A percentile compares a stretch with the other conserved stretches of the same genome.
Conservation (phyloP, 2,797 vertebrate species). For the Intellagama lesueurii region DNA sequence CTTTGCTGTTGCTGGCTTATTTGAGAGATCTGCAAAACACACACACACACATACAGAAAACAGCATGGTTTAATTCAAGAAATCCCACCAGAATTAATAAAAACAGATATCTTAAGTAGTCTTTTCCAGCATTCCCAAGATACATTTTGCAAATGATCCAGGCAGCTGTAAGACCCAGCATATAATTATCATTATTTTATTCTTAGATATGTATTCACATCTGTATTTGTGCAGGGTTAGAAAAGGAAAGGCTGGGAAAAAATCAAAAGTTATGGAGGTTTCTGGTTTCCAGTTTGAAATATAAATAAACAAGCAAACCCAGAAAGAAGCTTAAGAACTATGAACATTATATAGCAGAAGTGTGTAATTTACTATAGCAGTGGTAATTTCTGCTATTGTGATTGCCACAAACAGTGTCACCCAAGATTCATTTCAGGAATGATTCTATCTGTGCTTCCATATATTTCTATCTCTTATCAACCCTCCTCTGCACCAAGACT, state of each 20-base stretch:
- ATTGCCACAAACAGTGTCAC: not conserved
- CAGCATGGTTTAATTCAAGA: conserved; percentile 44
- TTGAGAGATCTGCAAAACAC: conserved; percentile 57
- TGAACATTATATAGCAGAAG: not conserved
- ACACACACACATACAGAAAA: conserved; percentile 36
- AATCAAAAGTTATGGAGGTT: not conserved
- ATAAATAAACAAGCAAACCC: not conserved
- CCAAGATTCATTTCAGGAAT: not conserved
- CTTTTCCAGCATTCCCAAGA: not conserved
- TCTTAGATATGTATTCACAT: not conserved
- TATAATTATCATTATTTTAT: accelerated
- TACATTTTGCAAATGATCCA: conserved; percentile 4
- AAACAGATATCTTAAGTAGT: conserved; percentile 1
- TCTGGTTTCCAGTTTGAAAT: not conserved
- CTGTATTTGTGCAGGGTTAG: not conserved
- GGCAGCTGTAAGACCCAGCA: conserved; percentile 2
- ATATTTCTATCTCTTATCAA: not conserved
- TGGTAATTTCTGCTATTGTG: not conserved
- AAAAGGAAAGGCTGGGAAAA: not conserved
- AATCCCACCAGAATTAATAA: conserved; percentile 3
- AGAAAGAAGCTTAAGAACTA: not conserved
- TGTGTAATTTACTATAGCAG: not conserved
- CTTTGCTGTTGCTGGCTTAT: conserved; percentile 16
- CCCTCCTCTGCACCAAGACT: not conserved
- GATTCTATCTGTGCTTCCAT: not conserved